A percentile compares a stretch with the other conserved stretches of the same genome.
Conservation (phyloP, 2,113 vertebrate species). For the Colinus virginianus region DNA sequence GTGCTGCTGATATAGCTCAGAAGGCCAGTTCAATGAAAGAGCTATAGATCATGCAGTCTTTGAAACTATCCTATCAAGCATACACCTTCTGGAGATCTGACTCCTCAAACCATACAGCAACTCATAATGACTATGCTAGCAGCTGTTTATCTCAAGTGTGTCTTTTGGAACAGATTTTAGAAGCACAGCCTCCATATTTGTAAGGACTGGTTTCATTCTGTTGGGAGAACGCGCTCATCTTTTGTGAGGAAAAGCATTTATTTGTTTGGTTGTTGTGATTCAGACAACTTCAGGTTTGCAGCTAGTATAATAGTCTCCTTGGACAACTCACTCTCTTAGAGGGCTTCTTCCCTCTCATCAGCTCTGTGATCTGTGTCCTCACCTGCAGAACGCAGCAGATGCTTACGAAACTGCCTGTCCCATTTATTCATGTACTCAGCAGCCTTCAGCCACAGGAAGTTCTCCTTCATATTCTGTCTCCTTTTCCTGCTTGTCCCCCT, state of each 20-base stretch:
- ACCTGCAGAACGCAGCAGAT: background rate
- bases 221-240: background rate
- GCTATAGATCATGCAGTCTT: background rate
- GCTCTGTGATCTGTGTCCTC: background rate
- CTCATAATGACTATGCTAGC: background rate
- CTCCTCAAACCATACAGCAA: background rate
- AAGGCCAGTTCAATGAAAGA: background rate
- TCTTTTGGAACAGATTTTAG: background rate
- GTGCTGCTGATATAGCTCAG: background rate
- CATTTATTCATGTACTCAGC: fast-evolving
- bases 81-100: background rate
- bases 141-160: background rate
- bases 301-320: fast-evolving
- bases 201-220: background rate
- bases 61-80: fast-evolving
- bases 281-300: background rate
- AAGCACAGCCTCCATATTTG: background rate
- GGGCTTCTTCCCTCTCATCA: background rate
- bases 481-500: background rate
- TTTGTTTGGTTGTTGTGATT: background rate
- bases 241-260: background rate
- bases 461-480: background rate
- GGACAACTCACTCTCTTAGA: fast-evolving
- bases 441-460: background rate
- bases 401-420: background rate